Evolutionary conservation across 2,888 invertebrate genomes (phyloP), one percentile per base, ranked within the genome.

Genomic region (Lasioglossum morio): DNA sequence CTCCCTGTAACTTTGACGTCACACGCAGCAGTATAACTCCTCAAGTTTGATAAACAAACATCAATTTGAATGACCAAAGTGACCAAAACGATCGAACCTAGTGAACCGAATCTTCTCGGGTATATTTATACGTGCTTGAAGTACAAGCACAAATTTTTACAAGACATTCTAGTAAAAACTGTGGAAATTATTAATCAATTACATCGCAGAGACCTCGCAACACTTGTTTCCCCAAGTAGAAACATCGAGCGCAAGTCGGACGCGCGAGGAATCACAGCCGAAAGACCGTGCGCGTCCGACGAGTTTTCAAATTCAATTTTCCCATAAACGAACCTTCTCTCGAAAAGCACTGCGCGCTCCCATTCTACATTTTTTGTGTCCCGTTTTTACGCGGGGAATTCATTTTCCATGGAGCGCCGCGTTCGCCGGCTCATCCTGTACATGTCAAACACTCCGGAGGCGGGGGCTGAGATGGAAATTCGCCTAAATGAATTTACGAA

Each of bases 281-380:
- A 63, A 63, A 30, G 2, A 16, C 4, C 14, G 34, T 5, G 16
- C 8, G 16, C 66, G 66, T 19, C 19, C 16, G 34, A 66, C 66
- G 66, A 66, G 66, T 66, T 34, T 34, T 10, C 19, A 66, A 66
- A 66, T 66, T 34, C 66, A 66, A 66, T 66, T 66, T 66, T 66
- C 34, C 19, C 16, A 30, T 66, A 66, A 66, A 66, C 66, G 66
- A 34, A 66, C 66, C 66, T 8, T 19, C 66, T 30, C 30, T 14
- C 19, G 34, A 19, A 66, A 66, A 66, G 66, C 34, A 34, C 8
- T 7, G 30, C 19, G 27, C 63, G 27, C 63, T 7, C 30, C 30
- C 7, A 19, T 19, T 30, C 19, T 66, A 34, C 30, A 19, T 12
- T 34, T 66, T 66, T 66, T 34, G 27, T 16, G 53, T 30, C 30